A percentile compares a stretch with the other conserved stretches of the same genome.
Conservation (phyloP, 2,888 invertebrate genomes). For the Ormyrus labotus region DNA sequence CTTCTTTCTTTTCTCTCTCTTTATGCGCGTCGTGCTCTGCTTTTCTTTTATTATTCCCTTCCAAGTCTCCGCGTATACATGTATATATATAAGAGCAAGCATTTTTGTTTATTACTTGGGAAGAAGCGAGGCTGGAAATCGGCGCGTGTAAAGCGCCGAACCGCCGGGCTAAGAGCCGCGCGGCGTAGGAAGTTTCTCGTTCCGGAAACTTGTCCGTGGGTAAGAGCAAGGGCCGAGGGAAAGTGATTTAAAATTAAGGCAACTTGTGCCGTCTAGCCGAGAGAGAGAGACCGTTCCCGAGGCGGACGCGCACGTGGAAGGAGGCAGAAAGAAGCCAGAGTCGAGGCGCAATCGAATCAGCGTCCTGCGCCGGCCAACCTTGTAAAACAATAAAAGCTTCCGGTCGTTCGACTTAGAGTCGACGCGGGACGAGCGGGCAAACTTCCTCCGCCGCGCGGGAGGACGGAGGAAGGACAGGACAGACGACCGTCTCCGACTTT, state of each 20-base stretch:
- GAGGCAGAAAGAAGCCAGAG: neutral
- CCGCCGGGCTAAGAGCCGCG: too few relatives aligned
- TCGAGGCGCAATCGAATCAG: constrained; percentile 67
- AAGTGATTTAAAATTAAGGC: constrained; percentile 26
- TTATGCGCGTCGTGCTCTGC: neutral
- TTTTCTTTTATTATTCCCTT: too few relatives aligned
- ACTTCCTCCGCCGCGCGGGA: neutral
- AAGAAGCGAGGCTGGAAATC: too few relatives aligned
- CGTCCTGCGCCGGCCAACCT: constrained; percentile 65
- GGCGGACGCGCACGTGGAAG: neutral
- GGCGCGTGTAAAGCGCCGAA: too few relatives aligned
- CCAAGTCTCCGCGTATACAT: too few relatives aligned
- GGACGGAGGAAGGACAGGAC: neutral
- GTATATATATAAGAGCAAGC: too few relatives aligned
- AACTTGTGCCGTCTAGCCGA: constrained; percentile 11
- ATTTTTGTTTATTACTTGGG: too few relatives aligned
- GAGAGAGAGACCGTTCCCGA: too few relatives aligned
- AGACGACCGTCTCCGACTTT: neutral
- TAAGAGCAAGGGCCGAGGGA: too few relatives aligned
- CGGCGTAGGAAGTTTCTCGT: too few relatives aligned
- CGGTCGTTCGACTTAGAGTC: constrained; percentile 61
- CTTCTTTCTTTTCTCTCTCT: constrained; percentile 33
- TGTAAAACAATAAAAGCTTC: constrained; percentile 76
- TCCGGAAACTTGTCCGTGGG: too few relatives aligned
- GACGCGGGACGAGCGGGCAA: neutral